Percentiles rank a stretch among this genome's conserved stretches.
Conservation (phyloP, 2,888 invertebrate genomes). For the Ypsolopha scabrella region DNA sequence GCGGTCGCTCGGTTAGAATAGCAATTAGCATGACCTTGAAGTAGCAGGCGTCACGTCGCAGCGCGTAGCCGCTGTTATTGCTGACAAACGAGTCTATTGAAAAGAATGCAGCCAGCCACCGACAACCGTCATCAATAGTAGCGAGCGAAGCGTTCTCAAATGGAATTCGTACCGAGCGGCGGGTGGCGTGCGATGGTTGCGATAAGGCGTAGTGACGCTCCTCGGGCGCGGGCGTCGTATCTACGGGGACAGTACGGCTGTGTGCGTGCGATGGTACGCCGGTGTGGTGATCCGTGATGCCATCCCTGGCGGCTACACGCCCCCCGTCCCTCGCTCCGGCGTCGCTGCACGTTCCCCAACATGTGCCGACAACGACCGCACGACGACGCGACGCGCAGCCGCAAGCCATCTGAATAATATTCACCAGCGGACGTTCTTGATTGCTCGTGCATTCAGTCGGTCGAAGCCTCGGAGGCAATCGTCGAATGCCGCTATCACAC, state of each 20-base stretch:
- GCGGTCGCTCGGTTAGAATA: conserved; percentile 26
- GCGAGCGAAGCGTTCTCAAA: conserved; percentile 40
- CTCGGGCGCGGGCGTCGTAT: conserved; percentile 39
- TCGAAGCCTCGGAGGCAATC: neutral
- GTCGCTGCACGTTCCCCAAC: conserved; percentile 60
- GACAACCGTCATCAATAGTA: conserved; percentile 27
- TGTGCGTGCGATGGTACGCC: conserved; percentile 38
- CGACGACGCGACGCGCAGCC: conserved; percentile 29
- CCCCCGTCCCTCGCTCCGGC: conserved; percentile 41
- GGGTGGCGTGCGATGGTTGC: conserved; percentile 65
- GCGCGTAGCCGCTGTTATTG: conserved; percentile 4
- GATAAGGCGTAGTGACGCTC: conserved; percentile 65
- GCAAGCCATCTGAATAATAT: conserved; percentile 32
- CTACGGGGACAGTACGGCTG: conserved; percentile 18
- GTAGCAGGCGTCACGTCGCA: conserved; percentile 25
- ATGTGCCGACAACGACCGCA: conserved; percentile 44
- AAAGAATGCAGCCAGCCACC: conserved; percentile 54
- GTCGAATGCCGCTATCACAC: neutral
- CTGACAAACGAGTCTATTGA: conserved; percentile 25
- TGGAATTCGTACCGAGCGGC: conserved; percentile 54
- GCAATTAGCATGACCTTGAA: conserved; percentile 59
- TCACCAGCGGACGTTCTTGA: neutral
- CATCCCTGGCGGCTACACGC: conserved; percentile 9
- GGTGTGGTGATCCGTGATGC: conserved; percentile 31
- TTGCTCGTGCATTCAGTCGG: neutral